A percentile compares a stretch with the other conserved stretches of the same genome.
phyloP scores from a whole-genome alignment of 2,888 invertebrate species.

The Cylindroiulus punctatus region DNA sequence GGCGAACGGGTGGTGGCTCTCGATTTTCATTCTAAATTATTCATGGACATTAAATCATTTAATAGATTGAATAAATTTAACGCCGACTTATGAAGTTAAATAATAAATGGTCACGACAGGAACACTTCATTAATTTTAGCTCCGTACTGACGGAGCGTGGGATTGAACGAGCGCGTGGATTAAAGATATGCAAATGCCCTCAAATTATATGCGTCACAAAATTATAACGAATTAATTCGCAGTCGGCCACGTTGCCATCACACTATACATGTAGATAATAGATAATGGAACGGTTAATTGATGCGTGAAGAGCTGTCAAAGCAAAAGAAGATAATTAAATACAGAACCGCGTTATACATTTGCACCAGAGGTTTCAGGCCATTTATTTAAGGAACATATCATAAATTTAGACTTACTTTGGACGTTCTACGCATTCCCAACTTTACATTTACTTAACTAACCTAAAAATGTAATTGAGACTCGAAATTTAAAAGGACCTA shows the following conservation, averaged over 20 bases:
- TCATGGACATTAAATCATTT: not conserved
- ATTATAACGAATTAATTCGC: not conserved
- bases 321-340: not conserved
- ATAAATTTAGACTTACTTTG: too few species aligned
- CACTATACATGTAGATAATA: not conserved
- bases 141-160: not conserved
- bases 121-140: constrained; percentile 6
- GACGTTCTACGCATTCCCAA: too few species aligned
- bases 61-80: constrained; percentile 1
- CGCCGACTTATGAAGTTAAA: not conserved
- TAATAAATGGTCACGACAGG: not conserved
- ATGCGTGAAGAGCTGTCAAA: not conserved
- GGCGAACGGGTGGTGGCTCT: constrained; percentile 52
- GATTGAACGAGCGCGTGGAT: not conserved
- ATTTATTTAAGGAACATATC: too few species aligned
- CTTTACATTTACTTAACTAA: too few species aligned
- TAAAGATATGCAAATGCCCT: not conserved
- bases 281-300: not conserved
- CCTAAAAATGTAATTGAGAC: too few species aligned
- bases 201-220: not conserved
- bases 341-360: too few species aligned
- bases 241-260: not conserved
- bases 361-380: too few species aligned
- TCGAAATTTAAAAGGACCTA: too few species aligned
- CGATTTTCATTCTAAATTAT: constrained; percentile 44